phyloP scores from a whole-genome alignment of 2,113 vertebrate species.

The Saccopteryx bilineata region DNA sequence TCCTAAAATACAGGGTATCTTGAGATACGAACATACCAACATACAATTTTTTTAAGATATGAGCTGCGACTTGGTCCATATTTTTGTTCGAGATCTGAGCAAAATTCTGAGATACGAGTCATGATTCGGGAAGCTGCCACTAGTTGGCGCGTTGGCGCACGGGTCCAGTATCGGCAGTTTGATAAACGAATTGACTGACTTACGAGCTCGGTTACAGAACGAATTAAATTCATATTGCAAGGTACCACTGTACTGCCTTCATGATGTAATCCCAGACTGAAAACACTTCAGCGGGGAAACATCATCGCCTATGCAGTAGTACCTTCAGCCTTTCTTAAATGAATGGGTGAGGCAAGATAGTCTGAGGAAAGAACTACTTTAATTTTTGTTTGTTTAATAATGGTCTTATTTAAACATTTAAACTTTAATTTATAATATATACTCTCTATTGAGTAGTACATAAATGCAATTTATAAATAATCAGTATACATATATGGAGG shows the following conservation, averaged over 20 bases:
- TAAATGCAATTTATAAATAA: not conserved
- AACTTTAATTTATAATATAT: not conserved
- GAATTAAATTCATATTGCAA: too few species aligned
- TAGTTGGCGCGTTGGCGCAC: too few species aligned
- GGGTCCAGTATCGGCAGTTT: too few species aligned
- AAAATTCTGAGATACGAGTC: too few species aligned
- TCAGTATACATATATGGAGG: not conserved
- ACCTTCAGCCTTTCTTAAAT: not conserved
- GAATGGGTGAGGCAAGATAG: not conserved
- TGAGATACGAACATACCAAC: too few species aligned
- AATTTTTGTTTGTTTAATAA: slow-evolving; percentile 19
- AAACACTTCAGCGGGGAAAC: not conserved
- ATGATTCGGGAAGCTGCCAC: too few species aligned
- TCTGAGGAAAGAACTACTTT: not conserved
- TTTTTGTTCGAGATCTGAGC: too few species aligned
- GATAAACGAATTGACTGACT: too few species aligned
- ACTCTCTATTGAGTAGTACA: not conserved
- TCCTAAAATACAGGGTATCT: not conserved
- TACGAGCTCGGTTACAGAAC: too few species aligned
- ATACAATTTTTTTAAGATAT: too few species aligned
- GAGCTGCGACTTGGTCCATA: too few species aligned
- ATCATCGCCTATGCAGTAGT: not conserved
- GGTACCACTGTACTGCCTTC: not conserved
- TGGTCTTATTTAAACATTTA: slow-evolving; percentile 8
- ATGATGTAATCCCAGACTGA: not conserved